Conservation (phyloP, 2,888 invertebrate genomes). For the Pecten maximus region DNA sequence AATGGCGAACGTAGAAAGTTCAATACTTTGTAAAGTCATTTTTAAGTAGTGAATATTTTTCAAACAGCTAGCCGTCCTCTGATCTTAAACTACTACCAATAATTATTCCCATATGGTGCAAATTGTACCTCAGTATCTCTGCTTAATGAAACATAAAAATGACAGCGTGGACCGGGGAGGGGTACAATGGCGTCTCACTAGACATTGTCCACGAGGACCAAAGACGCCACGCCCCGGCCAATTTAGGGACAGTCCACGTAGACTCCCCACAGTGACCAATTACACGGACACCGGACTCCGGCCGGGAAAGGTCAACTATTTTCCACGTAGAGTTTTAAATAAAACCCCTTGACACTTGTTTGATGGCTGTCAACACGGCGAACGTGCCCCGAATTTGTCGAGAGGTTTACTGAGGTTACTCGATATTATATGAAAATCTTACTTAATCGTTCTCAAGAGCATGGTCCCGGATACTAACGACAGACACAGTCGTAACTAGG, state of each 20-base stretch:
- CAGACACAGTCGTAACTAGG: not conserved
- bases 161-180: slow-evolving; percentile 37
- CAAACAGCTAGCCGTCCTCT: not conserved
- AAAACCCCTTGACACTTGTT: not conserved
- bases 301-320: not conserved
- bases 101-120: slow-evolving; percentile 53
- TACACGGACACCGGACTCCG: slow-evolving; percentile 1
- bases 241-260: not conserved
- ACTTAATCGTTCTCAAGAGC: not conserved
- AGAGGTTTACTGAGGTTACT: not conserved
- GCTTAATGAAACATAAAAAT: slow-evolving; percentile 47
- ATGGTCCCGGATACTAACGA: not conserved
- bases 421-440: slow-evolving; percentile 9
- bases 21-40: not conserved
- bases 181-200: slow-evolving; percentile 39
- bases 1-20: slow-evolving; percentile 14
- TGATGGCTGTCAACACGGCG: not conserved
- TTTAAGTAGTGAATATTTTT: slow-evolving; percentile 12
- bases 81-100: slow-evolving; percentile 39
- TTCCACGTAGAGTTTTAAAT: slow-evolving; percentile 8
- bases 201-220: not conserved
- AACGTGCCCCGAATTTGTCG: not conserved
- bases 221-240: slow-evolving; percentile 33
- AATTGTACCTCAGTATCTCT: slow-evolving; percentile 49
- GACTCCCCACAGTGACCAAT: slow-evolving; percentile 37